A percentile compares a stretch with the other conserved stretches of the same genome.
Evolutionary conservation across 2,113 vertebrate genomes (phyloP).

Genomic region (Passer domesticus): DNA sequence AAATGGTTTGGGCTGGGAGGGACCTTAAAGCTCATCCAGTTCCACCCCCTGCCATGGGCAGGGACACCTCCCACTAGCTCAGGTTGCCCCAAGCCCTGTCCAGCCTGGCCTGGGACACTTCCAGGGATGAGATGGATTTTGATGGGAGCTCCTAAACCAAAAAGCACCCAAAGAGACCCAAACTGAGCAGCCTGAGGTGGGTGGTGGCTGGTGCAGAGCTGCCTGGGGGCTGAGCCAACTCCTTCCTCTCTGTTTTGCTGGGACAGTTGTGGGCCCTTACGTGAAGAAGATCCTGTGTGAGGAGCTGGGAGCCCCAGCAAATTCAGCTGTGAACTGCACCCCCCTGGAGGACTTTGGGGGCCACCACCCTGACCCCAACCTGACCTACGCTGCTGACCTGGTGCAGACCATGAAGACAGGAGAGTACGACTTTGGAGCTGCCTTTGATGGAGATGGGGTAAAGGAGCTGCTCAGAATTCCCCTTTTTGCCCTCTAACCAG

Average conservation of each 20-base stretch:
- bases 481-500: not conserved
- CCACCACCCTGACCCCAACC: conserved; percentile 96
- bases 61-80: not conserved
- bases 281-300: conserved; percentile 96
- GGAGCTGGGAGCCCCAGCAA: conserved; percentile 91
- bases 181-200: not conserved
- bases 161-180: not conserved
- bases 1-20: not conserved
- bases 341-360: conserved; percentile 96
- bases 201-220: not conserved
- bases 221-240: not conserved
- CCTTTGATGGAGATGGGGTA: conserved; percentile 98
- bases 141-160: not conserved
- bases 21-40: not conserved
- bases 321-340: conserved; percentile 90
- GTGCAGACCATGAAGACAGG: conserved; percentile 95
- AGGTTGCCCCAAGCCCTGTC: not conserved
- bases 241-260: not conserved
- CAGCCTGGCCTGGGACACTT: not conserved
- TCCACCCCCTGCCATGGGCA: not conserved
- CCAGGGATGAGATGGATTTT: not conserved
- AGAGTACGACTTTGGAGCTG: conserved; percentile 94
- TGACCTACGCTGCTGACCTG: conserved; percentile 94
- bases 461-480: not conserved
- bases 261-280: conserved; percentile 92